Conservation (phyloP, 2,797 vertebrate genomes). For the Nasua narica region DNA sequence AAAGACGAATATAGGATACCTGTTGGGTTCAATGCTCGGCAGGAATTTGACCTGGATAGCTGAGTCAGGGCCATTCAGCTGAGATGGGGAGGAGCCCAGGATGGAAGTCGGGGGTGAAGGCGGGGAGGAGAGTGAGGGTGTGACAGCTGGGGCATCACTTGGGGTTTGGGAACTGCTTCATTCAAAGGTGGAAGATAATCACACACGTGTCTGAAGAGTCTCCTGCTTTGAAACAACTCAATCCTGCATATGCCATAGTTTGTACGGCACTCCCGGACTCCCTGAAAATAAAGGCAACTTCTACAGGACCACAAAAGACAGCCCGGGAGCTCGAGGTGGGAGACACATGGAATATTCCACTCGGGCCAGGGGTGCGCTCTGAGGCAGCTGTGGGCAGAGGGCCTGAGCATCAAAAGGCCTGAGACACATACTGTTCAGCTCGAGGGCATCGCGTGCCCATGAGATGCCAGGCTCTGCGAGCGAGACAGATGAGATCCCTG, state of each 20-base stretch:
- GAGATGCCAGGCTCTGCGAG: not conserved
- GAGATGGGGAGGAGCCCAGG: not conserved
- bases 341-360: not conserved
- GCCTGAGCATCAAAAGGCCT: not conserved
- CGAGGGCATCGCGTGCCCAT: not conserved
- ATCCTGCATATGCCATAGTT: not conserved
- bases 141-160: not conserved
- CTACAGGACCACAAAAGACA: not conserved
- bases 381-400: accelerated
- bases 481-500: not conserved
- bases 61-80: not conserved
- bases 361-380: no score
- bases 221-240: not conserved
- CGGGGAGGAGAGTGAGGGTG: not conserved
- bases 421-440: not conserved
- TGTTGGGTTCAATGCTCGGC: not conserved
- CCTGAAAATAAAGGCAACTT: not conserved
- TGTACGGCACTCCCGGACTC: not conserved
- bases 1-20: not conserved
- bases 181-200: not conserved
- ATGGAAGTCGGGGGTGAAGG: not conserved
- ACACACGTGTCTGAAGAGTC: not conserved
- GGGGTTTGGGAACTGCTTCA: not conserved
- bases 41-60: not conserved
- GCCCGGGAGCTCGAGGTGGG: not conserved